These are phyloP conservation scores for Dromas ardeola DNA, from an alignment of 2,113 vertebrate genomes.

Conservation along the genomic window DNA sequence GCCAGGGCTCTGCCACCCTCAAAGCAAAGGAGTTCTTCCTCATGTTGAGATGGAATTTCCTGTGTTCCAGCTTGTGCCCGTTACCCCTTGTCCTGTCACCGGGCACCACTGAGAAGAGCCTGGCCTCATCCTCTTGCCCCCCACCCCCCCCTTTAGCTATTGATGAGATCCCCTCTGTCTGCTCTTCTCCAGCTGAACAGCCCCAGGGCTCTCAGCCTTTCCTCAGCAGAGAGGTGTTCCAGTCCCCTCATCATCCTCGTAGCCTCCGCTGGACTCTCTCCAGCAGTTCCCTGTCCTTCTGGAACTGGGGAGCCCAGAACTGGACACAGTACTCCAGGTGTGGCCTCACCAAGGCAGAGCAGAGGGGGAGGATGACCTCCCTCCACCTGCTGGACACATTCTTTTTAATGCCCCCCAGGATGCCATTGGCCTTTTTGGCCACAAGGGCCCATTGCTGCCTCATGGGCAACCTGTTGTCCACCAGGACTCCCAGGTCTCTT, in stretches of 20 bases:
- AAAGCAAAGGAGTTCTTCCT: background rate
- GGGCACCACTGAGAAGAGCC: background rate
- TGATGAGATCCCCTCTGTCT: background rate
- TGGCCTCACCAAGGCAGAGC: background rate
- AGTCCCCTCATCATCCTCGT: background rate
- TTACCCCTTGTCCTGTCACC: background rate
- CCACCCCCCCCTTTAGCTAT: background rate
- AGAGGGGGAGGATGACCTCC: background rate
- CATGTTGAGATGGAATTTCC: background rate
- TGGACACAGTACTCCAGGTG: background rate
- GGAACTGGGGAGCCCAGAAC: background rate
- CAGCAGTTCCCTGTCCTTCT: background rate
- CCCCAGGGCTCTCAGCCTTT: background rate
- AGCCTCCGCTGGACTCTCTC: background rate
- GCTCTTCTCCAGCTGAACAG: background rate
- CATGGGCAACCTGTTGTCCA: background rate
- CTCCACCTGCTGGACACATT: no score
- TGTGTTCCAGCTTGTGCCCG: background rate
- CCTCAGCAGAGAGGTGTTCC: background rate
- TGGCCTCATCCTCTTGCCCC: background rate
- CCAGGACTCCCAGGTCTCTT: background rate
- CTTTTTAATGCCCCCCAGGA: background rate
- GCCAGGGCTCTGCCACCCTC: background rate
- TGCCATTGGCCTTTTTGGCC: background rate
- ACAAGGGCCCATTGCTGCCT: background rate